Percentiles rank a stretch among this genome's conserved stretches.
phyloP scores from a whole-genome alignment of 2,113 vertebrate genomes.

The Strix uralensis region DNA sequence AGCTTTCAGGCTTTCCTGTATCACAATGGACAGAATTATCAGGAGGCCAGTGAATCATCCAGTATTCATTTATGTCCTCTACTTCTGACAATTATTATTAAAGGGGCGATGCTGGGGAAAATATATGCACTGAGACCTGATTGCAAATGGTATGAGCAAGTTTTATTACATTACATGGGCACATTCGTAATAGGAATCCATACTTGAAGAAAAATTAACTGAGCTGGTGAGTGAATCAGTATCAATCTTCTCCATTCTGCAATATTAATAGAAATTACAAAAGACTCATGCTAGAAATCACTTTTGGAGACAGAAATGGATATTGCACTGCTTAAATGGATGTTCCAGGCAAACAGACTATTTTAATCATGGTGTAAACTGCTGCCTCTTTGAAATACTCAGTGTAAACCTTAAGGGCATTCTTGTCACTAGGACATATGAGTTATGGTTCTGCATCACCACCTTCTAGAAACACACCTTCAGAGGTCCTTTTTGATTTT shows the following conservation, averaged over 20 bases:
- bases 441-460: constrained; percentile 25
- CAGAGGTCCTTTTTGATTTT: background rate
- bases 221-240: constrained; percentile 35
- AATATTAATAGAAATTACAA: constrained; percentile 70
- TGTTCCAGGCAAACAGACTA: constrained; percentile 67
- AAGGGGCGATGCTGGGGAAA: background rate
- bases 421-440: constrained; percentile 31
- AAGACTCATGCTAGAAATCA: constrained; percentile 64
- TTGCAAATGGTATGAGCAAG: background rate
- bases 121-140: constrained; percentile 2
- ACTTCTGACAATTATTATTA: constrained; percentile 29
- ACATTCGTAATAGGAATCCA: constrained; percentile 27
- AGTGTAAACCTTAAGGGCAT: constrained; percentile 51
- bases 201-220: constrained; percentile 65
- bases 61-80: background rate
- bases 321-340: constrained; percentile 51
- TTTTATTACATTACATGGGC: constrained; percentile 6
- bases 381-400: constrained; percentile 22
- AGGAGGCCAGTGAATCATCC: background rate
- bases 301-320: constrained; percentile 58
- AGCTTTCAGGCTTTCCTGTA: background rate
- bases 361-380: constrained; percentile 67
- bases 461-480: constrained; percentile 21
- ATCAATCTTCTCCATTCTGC: constrained; percentile 59
- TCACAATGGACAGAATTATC: background rate